These are phyloP conservation scores for Listronotus oregonensis DNA, from an alignment of 1,140 invertebrate genomes.

Conservation along the genomic window DNA sequence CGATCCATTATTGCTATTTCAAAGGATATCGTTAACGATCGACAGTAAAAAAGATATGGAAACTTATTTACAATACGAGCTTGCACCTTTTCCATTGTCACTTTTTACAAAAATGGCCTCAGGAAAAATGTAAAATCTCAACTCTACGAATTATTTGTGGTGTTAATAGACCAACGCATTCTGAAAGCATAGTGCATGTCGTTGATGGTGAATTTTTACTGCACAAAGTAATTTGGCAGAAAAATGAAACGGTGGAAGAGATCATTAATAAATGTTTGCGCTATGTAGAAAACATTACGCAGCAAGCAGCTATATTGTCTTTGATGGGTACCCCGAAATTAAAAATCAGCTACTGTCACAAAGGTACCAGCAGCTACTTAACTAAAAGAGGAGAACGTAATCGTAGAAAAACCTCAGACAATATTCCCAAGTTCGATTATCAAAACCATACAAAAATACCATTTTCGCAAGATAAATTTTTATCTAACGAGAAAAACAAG, in stretches of 20 bases:
- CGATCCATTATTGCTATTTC: conserved; percentile 12
- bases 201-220: conserved; percentile 21
- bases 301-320: conserved; percentile 14
- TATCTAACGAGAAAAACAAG: too few relatives aligned
- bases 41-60: conserved; percentile 19
- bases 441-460: too few relatives aligned
- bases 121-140: conserved; percentile 13
- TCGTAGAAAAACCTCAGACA: too few relatives aligned
- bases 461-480: too few relatives aligned
- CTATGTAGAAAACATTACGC: conserved; percentile 6
- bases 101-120: conserved; percentile 7
- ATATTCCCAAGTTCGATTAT: too few relatives aligned
- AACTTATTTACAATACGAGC: conserved; percentile 27
- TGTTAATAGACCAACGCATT: conserved; percentile 19
- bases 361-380: too few relatives aligned
- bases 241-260: conserved; percentile 17
- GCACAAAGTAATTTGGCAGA: conserved; percentile 10
- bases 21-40: conserved; percentile 9
- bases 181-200: conserved; percentile 9
- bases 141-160: conserved; percentile 2
- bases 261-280: conserved; percentile 13
- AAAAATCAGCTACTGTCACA: too few relatives aligned
- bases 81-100: conserved; percentile 14
- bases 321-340: conserved; percentile 2
- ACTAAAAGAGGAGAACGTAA: too few relatives aligned